Base-by-base conservation (phyloP, 2,888 invertebrate genomes). In the Lypha dubia region DNA sequence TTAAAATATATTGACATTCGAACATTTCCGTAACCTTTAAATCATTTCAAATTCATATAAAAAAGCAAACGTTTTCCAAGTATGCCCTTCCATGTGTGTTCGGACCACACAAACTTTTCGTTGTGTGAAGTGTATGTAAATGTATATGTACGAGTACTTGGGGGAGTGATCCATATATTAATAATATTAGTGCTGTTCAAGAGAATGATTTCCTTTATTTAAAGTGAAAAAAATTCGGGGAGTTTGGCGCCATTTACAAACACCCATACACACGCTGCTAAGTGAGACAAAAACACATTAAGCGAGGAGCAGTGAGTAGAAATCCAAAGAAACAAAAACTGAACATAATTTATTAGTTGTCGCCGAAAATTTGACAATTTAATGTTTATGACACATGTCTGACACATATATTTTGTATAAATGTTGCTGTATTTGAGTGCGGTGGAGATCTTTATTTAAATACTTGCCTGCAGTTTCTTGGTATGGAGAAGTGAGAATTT, bases 301-400 rank as follows among this genome's bases (percentile, higher is more conserved):
- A 62, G 11, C 20, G 41, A 53, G 51, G 11, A 67, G 53, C 51
- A 49, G 44, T 20, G 51, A 32, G 38, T 8, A 35, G 5, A 32
- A 22, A 20, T 22, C 15, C n/a, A 15, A 73, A 76, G 79, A 77
- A 86, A 56, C n/a, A 28, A 51, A 44, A 63, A 56, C 49, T 28
- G 32, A 80, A 82, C 88, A 91, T 91, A 90, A 90, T 90, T 90
- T 91, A 90, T 90, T 91, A 90, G 89, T 90, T 91, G 91, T 90
- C 91, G 91, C 89, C 90, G 89, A 89, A 91, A 81, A 90, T 89
- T 91, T 90, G 90, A 91, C 90, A 90, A 90, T 90, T 90, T 91
- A 89, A 89, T 91, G 90, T 88, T 88, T 88, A 88, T 88, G 87
- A 86, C 88, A 87, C 77, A 84, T 86, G 86, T 85, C 84, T 75